Evolutionary conservation across 2,797 vertebrate genomes (phyloP), one percentile per base, ranked within the genome.

Genomic region (Gallirallus australis): DNA sequence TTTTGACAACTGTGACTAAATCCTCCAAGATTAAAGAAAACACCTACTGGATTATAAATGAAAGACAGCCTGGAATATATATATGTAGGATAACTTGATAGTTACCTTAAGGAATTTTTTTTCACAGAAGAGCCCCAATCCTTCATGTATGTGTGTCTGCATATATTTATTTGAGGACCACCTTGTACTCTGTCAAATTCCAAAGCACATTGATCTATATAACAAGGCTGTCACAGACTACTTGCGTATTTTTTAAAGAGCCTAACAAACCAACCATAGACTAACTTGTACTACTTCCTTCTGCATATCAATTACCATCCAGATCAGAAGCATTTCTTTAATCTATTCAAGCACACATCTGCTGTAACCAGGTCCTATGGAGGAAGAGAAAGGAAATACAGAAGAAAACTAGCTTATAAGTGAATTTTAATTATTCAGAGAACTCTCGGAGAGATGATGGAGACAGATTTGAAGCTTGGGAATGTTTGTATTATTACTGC

Each of bases 1-100:
- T 95, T 96, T 94, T 96, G 94, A 94, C 90, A 95, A 84, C 47
- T 89, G 47, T 94, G 91, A 96, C 65, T 93, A 94, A 95, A 16
- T 77, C 71, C 63, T 79, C 66, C 60, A 93, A 89, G 92, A 89
- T 87, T 76, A 93, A 95, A 94, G 87, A 82, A 82, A 89, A 85
- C 50, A 93, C 40, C 59, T 75, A 96, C 82, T 78, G 72, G 77
- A 92, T 93, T 95, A 75, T 45, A 95, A 92, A 91, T 91, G 47
- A 94, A 95, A 94, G 86, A 73, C 87, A 95, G 68, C 5, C 66
- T 86, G n/a, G 78, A 95, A 93, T 85, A 93, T 21, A 93, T 21
- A 87, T 92, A 91, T 23, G 14, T 21, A 87, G 48, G 82, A 85
- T 37, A 92, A 77, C 45, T 71, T 37, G 45, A 87, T 2, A 89